Evolutionary conservation across 2,797 vertebrate genomes (phyloP), one percentile per base, ranked within the genome.

Genomic region (Cossypha dichroa): DNA sequence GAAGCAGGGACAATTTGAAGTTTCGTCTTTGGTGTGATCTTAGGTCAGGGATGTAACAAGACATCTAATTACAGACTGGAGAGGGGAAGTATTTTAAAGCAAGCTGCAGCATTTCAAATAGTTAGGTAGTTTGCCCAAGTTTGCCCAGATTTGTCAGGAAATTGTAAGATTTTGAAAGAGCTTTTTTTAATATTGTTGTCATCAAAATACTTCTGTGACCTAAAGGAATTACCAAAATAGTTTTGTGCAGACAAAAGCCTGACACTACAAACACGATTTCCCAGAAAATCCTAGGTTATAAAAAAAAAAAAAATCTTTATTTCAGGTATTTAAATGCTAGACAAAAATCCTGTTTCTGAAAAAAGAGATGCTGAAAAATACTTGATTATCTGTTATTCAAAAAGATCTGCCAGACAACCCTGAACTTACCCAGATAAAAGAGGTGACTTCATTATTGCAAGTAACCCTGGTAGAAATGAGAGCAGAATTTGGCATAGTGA

Each of bases 11-110:
- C 88, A 70, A 70, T 51, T 7, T 2, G 2, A 82, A 77, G 18
- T 70, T 83, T 87, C 0, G 0, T 49, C 38, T 77, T 89, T 56
- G 28, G 33, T 74, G 52, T 0, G 0, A 9, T 74, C 0, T 0
- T 45, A 85, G 66, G 40, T 83, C 70, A 88, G n/a, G 22, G 23
- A 25, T 85, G 19, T 46, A 75, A 72, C 49, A 58, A 49, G 33
- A 36, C 29, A 58, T 58, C 14, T 46, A 78, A 88, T n/a, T 16
- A 43, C 23, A 73, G 49, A 28, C 48, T 45, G 38, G 36, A 68
- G 41, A 72, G 9, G 10, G 8, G 6, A 87, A 63, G 2, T 43
- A 29, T 72, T 91, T 93, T 60, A 68, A 93, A 72, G 19, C 29
- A 84, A 51, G 26, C 9, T 55, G 5, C 56, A 60, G 34, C 2